A percentile compares a stretch with the other conserved stretches of the same genome.
Evolutionary conservation across 2,113 vertebrate genomes (phyloP).

Genomic region (Leiothrix lutea): DNA sequence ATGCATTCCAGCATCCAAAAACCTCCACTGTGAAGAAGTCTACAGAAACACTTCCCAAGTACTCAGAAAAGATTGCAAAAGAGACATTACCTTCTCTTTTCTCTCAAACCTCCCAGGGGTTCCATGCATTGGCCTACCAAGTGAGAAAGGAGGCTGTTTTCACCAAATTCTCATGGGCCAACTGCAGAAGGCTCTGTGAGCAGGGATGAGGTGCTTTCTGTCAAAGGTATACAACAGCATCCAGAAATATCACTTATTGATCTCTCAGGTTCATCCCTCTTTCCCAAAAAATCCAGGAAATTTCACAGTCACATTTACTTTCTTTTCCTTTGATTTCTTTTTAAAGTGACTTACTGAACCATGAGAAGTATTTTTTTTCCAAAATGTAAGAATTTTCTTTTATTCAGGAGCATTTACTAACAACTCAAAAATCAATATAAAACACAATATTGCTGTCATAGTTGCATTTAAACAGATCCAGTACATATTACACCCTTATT

Average conservation of each 20-base stretch:
- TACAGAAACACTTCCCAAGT: neutral
- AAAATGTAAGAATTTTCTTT: neutral
- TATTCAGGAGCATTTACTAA: neutral
- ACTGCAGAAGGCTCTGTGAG: neutral
- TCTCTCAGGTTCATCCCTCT: neutral
- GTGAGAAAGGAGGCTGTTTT: neutral
- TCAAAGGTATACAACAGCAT: neutral
- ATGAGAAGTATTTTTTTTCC: neutral
- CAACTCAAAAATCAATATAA: neutral
- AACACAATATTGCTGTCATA: neutral
- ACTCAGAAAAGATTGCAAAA: neutral
- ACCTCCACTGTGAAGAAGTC: neutral
- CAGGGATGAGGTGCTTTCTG: neutral
- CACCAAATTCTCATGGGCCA: neutral
- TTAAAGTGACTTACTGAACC: neutral
- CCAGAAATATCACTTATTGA: neutral
- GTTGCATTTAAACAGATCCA: neutral
- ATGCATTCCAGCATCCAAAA: neutral
- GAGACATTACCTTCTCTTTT: neutral
- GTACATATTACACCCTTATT: neutral
- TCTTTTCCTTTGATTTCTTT: neutral
- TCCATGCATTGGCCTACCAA: neutral
- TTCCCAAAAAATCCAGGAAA: neutral
- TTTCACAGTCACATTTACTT: neutral
- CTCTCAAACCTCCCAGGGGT: neutral